These are phyloP conservation scores for Drosophila kurseongensis DNA, from an alignment of 1,140 invertebrate genomes.

Conservation along the genomic window DNA sequence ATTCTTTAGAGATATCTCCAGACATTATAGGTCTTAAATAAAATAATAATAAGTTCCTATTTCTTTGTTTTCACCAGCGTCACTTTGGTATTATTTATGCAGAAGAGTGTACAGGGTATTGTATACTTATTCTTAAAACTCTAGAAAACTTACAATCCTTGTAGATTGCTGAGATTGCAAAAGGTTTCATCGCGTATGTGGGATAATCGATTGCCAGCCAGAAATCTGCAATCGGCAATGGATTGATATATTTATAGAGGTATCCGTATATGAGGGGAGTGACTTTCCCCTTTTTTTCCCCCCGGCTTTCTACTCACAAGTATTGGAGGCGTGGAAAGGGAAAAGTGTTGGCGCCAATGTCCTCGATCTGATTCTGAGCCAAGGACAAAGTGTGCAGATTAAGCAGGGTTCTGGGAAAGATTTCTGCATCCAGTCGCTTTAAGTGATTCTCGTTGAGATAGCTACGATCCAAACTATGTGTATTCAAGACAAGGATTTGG, in stretches of 20 bases:
- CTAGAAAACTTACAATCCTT: slow-evolving; percentile 80
- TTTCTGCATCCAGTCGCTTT: slow-evolving; percentile 46
- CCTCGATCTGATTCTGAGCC: slow-evolving; percentile 79
- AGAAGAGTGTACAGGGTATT: not conserved
- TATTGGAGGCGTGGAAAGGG: slow-evolving; percentile 63
- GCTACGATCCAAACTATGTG: slow-evolving; percentile 19
- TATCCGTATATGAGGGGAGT: not conserved
- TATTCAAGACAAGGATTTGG: not conserved
- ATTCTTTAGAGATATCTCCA: no score
- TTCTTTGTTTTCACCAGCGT: no score
- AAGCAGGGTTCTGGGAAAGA: slow-evolving; percentile 64
- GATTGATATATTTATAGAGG: slow-evolving; percentile 19
- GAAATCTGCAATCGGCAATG: slow-evolving; percentile 69
- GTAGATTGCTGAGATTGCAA: slow-evolving; percentile 76
- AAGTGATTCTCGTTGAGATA: slow-evolving; percentile 76
- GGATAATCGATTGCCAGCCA: slow-evolving; percentile 81
- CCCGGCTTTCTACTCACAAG: slow-evolving; percentile 68
- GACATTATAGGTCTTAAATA: no score
- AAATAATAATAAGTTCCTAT: no score
- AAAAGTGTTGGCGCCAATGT: slow-evolving; percentile 73
- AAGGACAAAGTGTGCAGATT: slow-evolving; percentile 81
- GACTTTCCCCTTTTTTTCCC: not conserved
- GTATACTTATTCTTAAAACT: slow-evolving; percentile 1
- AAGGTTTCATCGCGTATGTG: slow-evolving; percentile 74
- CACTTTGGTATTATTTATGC: no score